Percentiles rank a stretch among this genome's conserved stretches.
phyloP scores from a whole-genome alignment of 1,140 invertebrate species.

The Plodia interpunctella region DNA sequence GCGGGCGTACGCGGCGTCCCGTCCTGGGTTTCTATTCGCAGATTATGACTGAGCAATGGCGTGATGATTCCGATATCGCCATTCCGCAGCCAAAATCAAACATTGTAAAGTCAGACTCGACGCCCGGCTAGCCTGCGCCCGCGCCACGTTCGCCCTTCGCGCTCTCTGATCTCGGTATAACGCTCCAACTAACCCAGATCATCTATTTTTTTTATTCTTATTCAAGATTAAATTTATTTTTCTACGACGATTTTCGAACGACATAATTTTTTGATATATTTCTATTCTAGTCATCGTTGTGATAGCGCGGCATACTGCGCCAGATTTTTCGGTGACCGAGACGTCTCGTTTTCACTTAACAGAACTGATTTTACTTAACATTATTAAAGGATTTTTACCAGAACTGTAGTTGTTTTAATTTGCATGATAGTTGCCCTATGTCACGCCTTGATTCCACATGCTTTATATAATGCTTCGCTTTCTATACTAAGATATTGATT shows the following conservation, averaged over 20 bases:
- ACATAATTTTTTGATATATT: conserved; percentile 26
- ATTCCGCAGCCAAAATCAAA: neutral
- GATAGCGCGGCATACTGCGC: conserved; percentile 39
- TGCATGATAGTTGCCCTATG: conserved; percentile 48
- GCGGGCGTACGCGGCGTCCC: conserved; percentile 37
- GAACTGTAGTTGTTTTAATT: conserved; percentile 66
- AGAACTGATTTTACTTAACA: conserved; percentile 74
- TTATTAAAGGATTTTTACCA: conserved; percentile 60
- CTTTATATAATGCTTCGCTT: conserved; percentile 64
- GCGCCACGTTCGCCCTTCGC: conserved; percentile 53
- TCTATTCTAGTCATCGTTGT: conserved; percentile 55
- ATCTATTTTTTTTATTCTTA: conserved; percentile 58
- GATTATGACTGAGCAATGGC: neutral
- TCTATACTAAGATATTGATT: conserved; percentile 25
- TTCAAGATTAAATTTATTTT: conserved; percentile 35
- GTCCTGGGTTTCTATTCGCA: conserved; percentile 5
- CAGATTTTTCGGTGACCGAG: conserved; percentile 46
- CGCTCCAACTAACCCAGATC: conserved; percentile 64
- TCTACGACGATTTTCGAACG: conserved; percentile 33
- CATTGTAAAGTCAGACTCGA: neutral
- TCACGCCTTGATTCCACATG: conserved; percentile 55
- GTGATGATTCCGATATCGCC: neutral
- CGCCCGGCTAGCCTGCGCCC: conserved; percentile 40
- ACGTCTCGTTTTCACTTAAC: conserved; percentile 62
- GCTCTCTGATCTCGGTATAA: conserved; percentile 72